Evolutionary conservation across 92 coral and sea anemone species (phyloP), one percentile per base, ranked within the genome.

Genomic region (Actinernus sp.): DNA sequence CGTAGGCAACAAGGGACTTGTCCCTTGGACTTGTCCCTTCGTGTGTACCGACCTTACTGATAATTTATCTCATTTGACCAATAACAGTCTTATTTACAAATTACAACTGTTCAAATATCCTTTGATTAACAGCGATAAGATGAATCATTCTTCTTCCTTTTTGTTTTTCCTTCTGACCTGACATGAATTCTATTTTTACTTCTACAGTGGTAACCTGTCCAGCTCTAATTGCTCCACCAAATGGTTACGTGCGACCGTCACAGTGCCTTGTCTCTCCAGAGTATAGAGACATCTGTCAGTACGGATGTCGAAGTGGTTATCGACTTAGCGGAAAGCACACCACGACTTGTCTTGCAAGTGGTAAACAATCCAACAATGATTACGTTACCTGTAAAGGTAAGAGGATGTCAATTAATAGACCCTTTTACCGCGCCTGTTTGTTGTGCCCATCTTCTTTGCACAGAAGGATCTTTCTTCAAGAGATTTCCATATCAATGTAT

Each of bases 221-320:
- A 58, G 69, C 68, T 5, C 37, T 59, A 27, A 0, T 32, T 19
- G 37, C 68, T 4, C 58, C 57, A 0, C 2, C 18, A n/a, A 21
- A 49, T 22, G 25, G 33, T 3, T 49, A 44, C 9, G 45, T 61
- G 21, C 23, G 38, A 16, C 82, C 88, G 7, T 19, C 1, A 26
- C 41, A 33, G 8, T 81, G 88, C 37, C 8, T 16, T 31, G 55
- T 17, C 1, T 43, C 29, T 11, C 74, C 71, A 12, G 58, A 45
- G 31, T 84, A 70, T 49, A 61, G 66, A 33, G 30, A 45, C 3
- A 78, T 85, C 3, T 84, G 90, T 22, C 72, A 70, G 44, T 84
- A 44, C 40, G 39, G 72, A 4, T 84, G 90, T 28, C 34, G 11
- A 31, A 58, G 53, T 44, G 90, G 90, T 36, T 84, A 78, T 55